Base-by-base conservation (phyloP, 2,797 vertebrate genomes). In the Protosalanx chinensis region DNA sequence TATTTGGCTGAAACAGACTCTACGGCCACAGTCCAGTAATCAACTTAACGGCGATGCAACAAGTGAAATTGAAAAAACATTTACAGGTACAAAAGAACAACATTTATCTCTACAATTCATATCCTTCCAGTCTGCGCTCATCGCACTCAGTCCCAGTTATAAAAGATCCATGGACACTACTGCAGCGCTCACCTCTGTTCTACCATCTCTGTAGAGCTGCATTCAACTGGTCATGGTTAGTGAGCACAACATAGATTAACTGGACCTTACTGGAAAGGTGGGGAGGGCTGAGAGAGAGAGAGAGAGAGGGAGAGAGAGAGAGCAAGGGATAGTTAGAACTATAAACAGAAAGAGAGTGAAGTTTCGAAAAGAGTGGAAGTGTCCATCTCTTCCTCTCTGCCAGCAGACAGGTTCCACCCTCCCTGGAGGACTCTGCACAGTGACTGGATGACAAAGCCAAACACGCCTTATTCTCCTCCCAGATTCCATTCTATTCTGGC, bases 401-500 rank as follows among this genome's bases (percentile, higher is more conserved):
- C 46, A 67, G 13, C 3, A 29, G 64, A 30, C 3, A 7, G 30
- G 29, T 15, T 49, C 57, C 29, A 70, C 15, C 65, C 66, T 51
- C 41, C 23, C 49, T 67, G n/a, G 13, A 29, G 59, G 59, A 27
- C 20, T 10, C 65, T 30, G 64, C 53, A 41, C 64, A 68, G 68
- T 66, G 77, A 79, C 64, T 20, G 37, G 74, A 78, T 80, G 41
- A 46, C 69, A 69, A 30, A 41, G 82, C 87, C 76, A 85, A 79
- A 83, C 70, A 76, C 81, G 79, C 79, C 86, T 79, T 65, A 66
- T 71, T 75, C 81, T 87, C 79, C 78, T 80, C 72, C 79, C 69
- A 86, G 81, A 87, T 87, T 83, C 83, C 82, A 86, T 86, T 82
- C 84, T 82, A 78, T 18, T 62, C 77, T 79, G 78, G 67, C 74